Evolutionary conservation across 2,113 vertebrate species (phyloP), one percentile per base, ranked within the genome.

Genomic region (Ciconia stormi): DNA sequence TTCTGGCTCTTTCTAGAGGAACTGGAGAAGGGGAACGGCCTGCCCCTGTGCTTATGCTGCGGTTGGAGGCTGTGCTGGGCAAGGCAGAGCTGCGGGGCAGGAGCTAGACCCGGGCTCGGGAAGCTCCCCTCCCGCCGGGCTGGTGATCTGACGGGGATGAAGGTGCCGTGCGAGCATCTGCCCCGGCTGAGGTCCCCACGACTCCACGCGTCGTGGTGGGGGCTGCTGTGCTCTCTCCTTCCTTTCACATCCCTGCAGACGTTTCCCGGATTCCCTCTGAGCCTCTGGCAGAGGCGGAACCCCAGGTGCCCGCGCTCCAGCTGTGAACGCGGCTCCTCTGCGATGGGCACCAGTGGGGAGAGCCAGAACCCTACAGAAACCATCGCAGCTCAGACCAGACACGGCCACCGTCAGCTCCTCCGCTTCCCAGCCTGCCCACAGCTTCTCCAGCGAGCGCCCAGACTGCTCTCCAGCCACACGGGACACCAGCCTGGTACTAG

Each of bases 31-130:
- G 46, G 55, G 42, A 13, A 4, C 1, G 34, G 16, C 16, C 12
- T 12, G 36, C 21, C n/a, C 21, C n/a, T 1, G 18, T 2, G 62
- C 26, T 10, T 2, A 1, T 0, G 26, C 46, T 8, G 58, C 1
- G 16, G 15, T 34, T 11, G 11, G 61, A 10, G 69, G 49, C 36
- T 38, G 27, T 1, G 30, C 36, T 44, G 67, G 74, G 74, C 56
- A 38, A 13, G 56, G 74, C 72, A 59, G 42, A 38, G 26, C 61
- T 1, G 2, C 0, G 6, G 16, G 76, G 9, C 55, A 4, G 55
- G 69, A 46, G 42, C 27, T 18, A 1, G 10, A 2, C 36, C 22
- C 2, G 47, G 47, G 36, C 67, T 56, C 8, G 18, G 73, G 80
- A 5, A 0, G 47, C 10, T 55, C 59, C 34, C 3, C 15, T 11